Percentiles rank a stretch among this genome's conserved stretches.
Conservation (phyloP, 2,113 vertebrate genomes). For the Cephalopholis sonnerati region DNA sequence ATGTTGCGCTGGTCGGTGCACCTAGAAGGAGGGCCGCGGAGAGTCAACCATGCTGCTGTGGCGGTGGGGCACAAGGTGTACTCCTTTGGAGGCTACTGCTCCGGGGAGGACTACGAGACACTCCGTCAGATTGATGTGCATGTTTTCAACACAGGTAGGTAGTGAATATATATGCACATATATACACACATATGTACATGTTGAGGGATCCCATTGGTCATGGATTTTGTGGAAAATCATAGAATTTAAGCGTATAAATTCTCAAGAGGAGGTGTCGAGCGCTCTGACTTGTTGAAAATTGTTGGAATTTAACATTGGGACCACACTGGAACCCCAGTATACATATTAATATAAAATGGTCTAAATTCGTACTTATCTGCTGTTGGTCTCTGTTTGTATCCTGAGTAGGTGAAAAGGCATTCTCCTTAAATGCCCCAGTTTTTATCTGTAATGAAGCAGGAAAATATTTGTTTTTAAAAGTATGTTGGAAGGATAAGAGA, state of each 20-base stretch:
- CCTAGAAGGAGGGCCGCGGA: conserved; percentile 97
- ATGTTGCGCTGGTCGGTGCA: conserved; percentile 99
- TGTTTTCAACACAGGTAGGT: conserved; percentile 79
- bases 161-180: not conserved
- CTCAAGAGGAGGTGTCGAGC: not conserved
- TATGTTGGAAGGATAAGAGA: not conserved
- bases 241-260: not conserved
- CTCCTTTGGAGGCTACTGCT: conserved; percentile 98
- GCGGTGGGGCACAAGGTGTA: conserved; percentile 97
- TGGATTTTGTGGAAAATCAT: not conserved
- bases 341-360: not conserved
- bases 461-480: conserved; percentile 25
- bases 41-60: conserved; percentile 99
- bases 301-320: not conserved
- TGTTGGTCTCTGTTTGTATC: not conserved
- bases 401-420: not conserved
- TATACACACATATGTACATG: not conserved
- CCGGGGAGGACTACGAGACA: conserved; percentile 99
- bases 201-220: not conserved
- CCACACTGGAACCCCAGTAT: not conserved
- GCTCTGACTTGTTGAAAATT: not conserved
- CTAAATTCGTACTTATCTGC: not conserved
- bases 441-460: not conserved
- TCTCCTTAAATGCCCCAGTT: not conserved
- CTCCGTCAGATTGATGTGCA: conserved; percentile 86